Percentiles rank a stretch among this genome's conserved stretches.
These are phyloP conservation scores for Gallinago undulata DNA, from an alignment of 2,113 vertebrate genomes.

Conservation along the genomic window DNA sequence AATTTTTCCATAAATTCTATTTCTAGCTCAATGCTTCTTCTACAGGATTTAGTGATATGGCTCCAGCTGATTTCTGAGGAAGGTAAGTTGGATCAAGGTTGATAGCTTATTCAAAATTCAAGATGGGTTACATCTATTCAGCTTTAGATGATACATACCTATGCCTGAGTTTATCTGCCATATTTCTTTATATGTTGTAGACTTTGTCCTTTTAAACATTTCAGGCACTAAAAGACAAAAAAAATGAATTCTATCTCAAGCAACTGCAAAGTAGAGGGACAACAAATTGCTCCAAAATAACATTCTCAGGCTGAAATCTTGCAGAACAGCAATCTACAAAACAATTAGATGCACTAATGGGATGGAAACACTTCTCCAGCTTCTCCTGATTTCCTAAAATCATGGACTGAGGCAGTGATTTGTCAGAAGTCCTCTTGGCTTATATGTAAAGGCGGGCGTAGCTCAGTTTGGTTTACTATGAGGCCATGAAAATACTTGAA, in stretches of 20 bases:
- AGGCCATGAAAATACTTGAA: background rate
- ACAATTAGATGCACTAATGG: background rate
- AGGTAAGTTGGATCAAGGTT: background rate
- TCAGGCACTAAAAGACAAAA: background rate
- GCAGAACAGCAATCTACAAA: background rate
- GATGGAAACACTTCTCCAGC: background rate
- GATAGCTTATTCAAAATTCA: background rate
- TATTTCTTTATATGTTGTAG: background rate
- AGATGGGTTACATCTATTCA: background rate
- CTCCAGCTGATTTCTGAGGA: background rate
- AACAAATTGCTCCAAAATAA: background rate
- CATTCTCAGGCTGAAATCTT: background rate
- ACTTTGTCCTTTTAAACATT: background rate
- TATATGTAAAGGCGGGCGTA: background rate
- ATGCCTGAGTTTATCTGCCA: background rate
- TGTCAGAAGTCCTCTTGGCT: background rate
- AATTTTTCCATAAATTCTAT: background rate
- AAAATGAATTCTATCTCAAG: background rate
- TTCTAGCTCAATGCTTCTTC: background rate
- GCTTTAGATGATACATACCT: background rate
- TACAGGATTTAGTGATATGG: background rate
- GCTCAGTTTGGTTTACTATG: background rate
- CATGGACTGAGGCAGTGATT: background rate
- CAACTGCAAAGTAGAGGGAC: background rate
- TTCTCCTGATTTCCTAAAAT: background rate